Base-by-base conservation (phyloP, 1,140 invertebrate genomes). In the Drosophila jambulina region DNA sequence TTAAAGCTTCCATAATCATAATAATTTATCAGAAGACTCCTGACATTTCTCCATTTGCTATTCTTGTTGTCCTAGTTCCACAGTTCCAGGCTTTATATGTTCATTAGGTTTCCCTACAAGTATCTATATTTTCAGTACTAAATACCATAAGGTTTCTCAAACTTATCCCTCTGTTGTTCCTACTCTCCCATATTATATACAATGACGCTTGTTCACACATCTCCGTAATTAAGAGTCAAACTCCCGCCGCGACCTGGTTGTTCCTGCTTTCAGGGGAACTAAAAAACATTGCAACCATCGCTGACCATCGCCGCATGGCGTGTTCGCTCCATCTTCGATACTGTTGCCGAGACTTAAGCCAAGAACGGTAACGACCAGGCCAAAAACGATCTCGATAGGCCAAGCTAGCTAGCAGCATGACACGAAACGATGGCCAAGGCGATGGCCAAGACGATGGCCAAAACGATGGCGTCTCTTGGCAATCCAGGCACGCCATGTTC, bases 401-500 rank as follows among this genome's bases (percentile, higher is more conserved):
- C 34, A 56, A 53, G 51, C 60, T 76, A 19, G 71, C 82, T 76
- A 58, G 76, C 81, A 85, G 68, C 72, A 61, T 82, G 75, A 79
- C 82, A 87, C 80, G 82, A 82, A 79, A 68, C 53, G 53, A 56
- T 56, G 53, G 53, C 48, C 29, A 40, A 40, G 38, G 29, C 59
- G 69, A 51, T 46, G 40, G 53, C 48, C 29, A 40, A 40, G 38
- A 36, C 59, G 69, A 51, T 46, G 40, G 38, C 51, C 38, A 45
- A 15, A 6, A 9, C 46, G 23, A 56, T 71, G 60, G 42, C 53
- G 56, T 69, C 74, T 87, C 36, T 88, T 84, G 63, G 61, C 72
- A 87, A 78, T 83, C 80, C 78, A 76, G 63, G 82, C 85, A 88
- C 85, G 85, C 86, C 75, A 88, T 85, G 84, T 90, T 88, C 81